Evolutionary conservation across 2,888 invertebrate species (phyloP).

Genomic region (Brenthis hecate): DNA sequence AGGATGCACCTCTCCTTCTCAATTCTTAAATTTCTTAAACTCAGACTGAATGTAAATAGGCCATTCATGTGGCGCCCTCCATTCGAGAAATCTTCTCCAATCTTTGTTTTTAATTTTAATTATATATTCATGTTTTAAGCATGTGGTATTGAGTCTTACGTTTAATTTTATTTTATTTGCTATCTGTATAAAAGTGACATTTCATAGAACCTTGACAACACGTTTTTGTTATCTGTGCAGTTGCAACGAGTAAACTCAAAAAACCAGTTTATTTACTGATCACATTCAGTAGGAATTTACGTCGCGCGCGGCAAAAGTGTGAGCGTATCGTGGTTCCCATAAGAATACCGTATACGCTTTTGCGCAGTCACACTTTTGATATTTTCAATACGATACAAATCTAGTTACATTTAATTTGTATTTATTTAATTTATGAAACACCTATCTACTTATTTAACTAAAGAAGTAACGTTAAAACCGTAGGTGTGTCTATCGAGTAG

Average conservation of each 20-base stretch:
- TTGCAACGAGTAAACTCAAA: slow-evolving; percentile 43
- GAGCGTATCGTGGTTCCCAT: slow-evolving; percentile 41
- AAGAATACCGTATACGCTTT: slow-evolving; percentile 50
- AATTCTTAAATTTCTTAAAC: too few relatives aligned
- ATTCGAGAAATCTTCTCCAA: too few relatives aligned
- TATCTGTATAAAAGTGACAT: slow-evolving; percentile 6
- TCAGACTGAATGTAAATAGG: too few relatives aligned
- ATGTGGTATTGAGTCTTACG: too few relatives aligned
- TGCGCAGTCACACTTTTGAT: slow-evolving; percentile 42
- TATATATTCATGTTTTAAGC: too few relatives aligned
- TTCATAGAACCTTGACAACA: background rate
- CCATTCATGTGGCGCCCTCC: too few relatives aligned
- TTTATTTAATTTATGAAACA: slow-evolving; percentile 15
- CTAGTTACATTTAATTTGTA: slow-evolving; percentile 22
- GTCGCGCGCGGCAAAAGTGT: slow-evolving; percentile 49
- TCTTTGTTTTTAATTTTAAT: too few relatives aligned
- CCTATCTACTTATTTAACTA: slow-evolving; percentile 27
- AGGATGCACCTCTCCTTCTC: too few relatives aligned
- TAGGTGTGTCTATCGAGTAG: slow-evolving; percentile 63
- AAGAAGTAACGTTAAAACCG: slow-evolving; percentile 20
- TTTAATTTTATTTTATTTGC: background rate
- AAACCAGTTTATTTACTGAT: slow-evolving; percentile 79
- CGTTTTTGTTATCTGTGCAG: slow-evolving; percentile 19
- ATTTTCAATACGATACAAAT: slow-evolving; percentile 9
- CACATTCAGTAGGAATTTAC: slow-evolving; percentile 48